These are phyloP conservation scores for Brachypodius melanocephalos DNA, from an alignment of 2,113 vertebrate genomes.

Conservation along the genomic window DNA sequence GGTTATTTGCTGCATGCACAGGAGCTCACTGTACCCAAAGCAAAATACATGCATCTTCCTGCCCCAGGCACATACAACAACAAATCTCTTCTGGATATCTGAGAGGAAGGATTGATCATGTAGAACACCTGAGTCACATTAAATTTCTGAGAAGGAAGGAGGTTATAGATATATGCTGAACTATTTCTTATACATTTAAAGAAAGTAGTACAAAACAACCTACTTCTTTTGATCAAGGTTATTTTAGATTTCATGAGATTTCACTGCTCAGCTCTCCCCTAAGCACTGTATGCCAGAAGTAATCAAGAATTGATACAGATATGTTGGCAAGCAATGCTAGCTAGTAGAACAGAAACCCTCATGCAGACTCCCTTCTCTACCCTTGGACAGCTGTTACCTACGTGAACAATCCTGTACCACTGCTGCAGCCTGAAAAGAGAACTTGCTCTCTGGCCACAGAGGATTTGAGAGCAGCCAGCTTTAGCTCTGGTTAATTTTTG, in stretches of 20 bases:
- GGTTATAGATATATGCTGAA: background rate
- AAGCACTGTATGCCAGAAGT: background rate
- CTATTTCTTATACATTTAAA: background rate
- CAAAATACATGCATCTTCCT: background rate
- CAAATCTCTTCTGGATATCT: background rate
- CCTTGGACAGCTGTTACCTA: background rate
- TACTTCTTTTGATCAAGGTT: background rate
- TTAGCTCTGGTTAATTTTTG: background rate
- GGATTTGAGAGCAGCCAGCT: background rate
- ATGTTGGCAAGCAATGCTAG: background rate
- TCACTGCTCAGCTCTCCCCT: background rate
- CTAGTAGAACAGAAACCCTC: background rate
- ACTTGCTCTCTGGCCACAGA: background rate
- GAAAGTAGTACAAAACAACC: background rate
- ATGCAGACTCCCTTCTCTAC: background rate
- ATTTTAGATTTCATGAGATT: background rate
- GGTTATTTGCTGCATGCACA: background rate
- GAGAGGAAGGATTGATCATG: background rate
- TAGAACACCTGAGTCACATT: background rate
- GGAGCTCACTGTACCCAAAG: background rate
- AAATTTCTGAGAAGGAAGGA: background rate
- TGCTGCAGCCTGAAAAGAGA: background rate
- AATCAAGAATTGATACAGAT: background rate
- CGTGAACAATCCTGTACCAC: background rate
- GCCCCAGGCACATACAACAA: background rate